Percentiles rank a stretch among this genome's conserved stretches.
Evolutionary conservation across 2,888 invertebrate species (phyloP).

Genomic region (Ophion costatus): DNA sequence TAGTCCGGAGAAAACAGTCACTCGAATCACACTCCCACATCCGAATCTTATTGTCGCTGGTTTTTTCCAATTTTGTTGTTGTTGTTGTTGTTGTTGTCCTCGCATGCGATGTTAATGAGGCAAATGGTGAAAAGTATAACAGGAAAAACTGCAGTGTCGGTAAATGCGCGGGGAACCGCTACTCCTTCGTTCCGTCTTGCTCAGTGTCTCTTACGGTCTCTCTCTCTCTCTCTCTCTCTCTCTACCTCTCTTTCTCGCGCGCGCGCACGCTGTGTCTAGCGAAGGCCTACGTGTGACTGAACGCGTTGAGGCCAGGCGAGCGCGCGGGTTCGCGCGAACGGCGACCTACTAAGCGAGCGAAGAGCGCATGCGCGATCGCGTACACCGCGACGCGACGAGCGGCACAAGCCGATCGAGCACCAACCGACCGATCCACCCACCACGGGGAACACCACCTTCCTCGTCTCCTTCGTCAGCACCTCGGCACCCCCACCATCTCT

Average conservation of each 20-base stretch:
- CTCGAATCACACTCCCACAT: background rate
- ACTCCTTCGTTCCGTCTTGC: constrained; percentile 55
- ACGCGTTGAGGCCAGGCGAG: constrained; percentile 62
- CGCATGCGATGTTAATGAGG: background rate
- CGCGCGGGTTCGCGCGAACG: constrained; percentile 71
- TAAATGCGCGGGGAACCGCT: constrained; percentile 42
- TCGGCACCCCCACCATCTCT: constrained; percentile 64
- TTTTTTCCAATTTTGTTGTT: constrained; percentile 14
- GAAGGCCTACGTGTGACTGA: constrained; percentile 73
- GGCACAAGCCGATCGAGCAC: constrained; percentile 64
- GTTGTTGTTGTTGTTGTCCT: constrained; percentile 11
- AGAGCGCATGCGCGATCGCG: constrained; percentile 67
- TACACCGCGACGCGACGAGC: constrained; percentile 29
- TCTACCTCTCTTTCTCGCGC: constrained; percentile 51
- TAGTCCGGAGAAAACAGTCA: constrained; percentile 32
- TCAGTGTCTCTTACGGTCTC: constrained; percentile 48
- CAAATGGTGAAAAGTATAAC: constrained; percentile 16
- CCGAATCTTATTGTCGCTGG: background rate
- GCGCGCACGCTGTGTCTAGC: constrained; percentile 58
- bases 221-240: constrained; percentile 52
- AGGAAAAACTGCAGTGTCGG: constrained; percentile 45
- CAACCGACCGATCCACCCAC: constrained; percentile 68
- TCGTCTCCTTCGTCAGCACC: constrained; percentile 62
- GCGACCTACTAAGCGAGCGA: constrained; percentile 75
- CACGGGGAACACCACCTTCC: constrained; percentile 38